These are phyloP conservation scores for Scaptomyza montana DNA, from an alignment of 1,140 invertebrate genomes.

Conservation along the genomic window DNA sequence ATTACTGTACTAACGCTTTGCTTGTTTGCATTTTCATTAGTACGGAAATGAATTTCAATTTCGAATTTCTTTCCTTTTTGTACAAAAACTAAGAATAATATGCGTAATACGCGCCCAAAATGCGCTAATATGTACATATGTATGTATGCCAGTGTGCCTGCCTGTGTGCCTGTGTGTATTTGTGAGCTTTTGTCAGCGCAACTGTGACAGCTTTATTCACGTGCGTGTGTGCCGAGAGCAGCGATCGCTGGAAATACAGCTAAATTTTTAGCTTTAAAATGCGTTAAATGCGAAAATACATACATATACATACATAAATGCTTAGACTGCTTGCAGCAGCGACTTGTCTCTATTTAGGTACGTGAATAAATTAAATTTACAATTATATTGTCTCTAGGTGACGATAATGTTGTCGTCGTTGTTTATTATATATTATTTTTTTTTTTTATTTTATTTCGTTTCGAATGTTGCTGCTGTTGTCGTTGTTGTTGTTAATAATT, in stretches of 20 bases:
- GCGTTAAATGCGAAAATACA: background rate
- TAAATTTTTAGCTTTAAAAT: constrained; percentile 1
- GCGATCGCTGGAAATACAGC: background rate
- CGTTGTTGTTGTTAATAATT: constrained; percentile 56
- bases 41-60: constrained; percentile 26
- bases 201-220: too few relatives aligned
- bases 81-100: constrained; percentile 1
- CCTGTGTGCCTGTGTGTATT: background rate
- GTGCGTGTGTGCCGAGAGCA: too few relatives aligned
- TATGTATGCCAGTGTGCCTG: too few relatives aligned
- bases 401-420: constrained; percentile 74
- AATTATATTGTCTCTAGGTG: constrained; percentile 81
- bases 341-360: constrained; percentile 47
- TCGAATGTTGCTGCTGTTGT: constrained; percentile 7
- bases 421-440: constrained; percentile 66
- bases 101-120: background rate
- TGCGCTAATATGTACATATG: background rate
- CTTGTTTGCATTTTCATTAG: constrained; percentile 9
- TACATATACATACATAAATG: background rate
- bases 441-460: constrained; percentile 26
- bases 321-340: constrained; percentile 1
- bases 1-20: background rate
- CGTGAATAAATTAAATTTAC: constrained; percentile 76
- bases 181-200: background rate
- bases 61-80: background rate